Base-by-base conservation (phyloP, 1,140 invertebrate genomes). In the Penaeus japonicus region DNA sequence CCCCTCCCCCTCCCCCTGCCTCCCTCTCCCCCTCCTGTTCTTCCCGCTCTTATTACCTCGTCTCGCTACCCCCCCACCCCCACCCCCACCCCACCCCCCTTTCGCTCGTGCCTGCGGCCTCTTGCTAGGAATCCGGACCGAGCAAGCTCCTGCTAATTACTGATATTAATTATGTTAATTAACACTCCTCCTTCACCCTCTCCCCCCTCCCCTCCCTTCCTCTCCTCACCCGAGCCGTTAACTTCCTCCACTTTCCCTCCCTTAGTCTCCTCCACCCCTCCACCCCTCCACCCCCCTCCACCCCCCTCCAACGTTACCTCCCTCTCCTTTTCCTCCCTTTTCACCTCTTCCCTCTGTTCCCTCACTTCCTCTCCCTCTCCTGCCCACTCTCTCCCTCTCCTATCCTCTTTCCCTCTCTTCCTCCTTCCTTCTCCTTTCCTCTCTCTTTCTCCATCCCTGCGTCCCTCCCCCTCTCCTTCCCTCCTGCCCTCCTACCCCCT, bases 91-190 rank as follows among this genome's bases (percentile, higher is more conserved):
- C 73, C 55, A 47, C 70, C 70, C 78, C 30, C 47, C 78, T 7
- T 57, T 73, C 20, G 70, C 78, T 18, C 84, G 84, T 79, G 70
- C 78, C 30, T 78, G 73, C n/a, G 84, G 75, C 47, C 54, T 54
- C 1, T 75, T 73, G 22, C 70, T 78, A 39, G 84, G 78, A 17
- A 75, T 86, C n/a, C 54, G 47, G 39, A 22, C 70, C 27, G 39
- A 22, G 47, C 47, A 47, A 12, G 47, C 47, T 47, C 47, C 15
- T 47, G 47, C 47, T 47, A 47, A 47, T 47, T 47, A 47, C 47
- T 47, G 5, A 47, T 47, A 47, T 47, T 47, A 47, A 47, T 47
- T 47, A 47, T 47, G 47, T 47, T 47, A 47, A 47, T 47, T 47
- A 47, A 47, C 47, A 47, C 15, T 15, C 47, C 47, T 35, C 75